These are phyloP conservation scores for Pollachius pollachius DNA, from an alignment of 2,113 vertebrate genomes.

Conservation along the genomic window DNA sequence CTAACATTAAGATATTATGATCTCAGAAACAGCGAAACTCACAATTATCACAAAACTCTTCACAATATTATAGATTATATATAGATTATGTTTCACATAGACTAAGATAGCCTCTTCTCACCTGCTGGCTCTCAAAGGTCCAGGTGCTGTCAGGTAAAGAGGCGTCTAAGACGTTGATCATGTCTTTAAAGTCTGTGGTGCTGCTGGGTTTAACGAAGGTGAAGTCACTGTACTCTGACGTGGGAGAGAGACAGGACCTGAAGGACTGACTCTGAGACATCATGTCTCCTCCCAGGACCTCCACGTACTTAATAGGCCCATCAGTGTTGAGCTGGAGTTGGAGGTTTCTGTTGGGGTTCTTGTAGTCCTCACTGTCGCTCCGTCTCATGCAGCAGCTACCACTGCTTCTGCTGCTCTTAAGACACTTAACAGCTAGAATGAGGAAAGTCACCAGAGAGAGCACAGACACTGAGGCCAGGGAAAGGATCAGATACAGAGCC, in stretches of 20 bases:
- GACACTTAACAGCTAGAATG: conserved; percentile 59
- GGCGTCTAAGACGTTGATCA: conserved; percentile 33
- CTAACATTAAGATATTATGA: too few species aligned
- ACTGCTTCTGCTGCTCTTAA: conserved; percentile 47
- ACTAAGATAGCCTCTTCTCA: conserved; percentile 13
- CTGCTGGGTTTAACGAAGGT: conserved; percentile 69
- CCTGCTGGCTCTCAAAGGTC: conserved; percentile 44
- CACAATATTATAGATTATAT: too few species aligned
- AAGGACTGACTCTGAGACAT: conserved; percentile 65
- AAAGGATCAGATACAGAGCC: conserved; percentile 64
- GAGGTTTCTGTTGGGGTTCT: conserved; percentile 57
- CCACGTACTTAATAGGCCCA: conserved; percentile 75
- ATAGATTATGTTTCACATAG: too few species aligned
- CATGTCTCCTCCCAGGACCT: conserved; percentile 65
- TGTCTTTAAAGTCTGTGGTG: conserved; percentile 33
- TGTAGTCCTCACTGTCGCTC: conserved; percentile 35
- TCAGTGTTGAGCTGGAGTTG: conserved; percentile 67
- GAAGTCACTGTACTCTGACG: conserved; percentile 76
- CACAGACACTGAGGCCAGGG: conserved; percentile 61
- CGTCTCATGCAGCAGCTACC: conserved; percentile 54
- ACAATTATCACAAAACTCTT: too few species aligned
- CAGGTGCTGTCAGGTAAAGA: conserved; percentile 44
- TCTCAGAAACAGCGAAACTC: too few species aligned
- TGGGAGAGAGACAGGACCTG: conserved; percentile 72
- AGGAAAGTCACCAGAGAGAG: conserved; percentile 65